A percentile compares a stretch with the other conserved stretches of the same genome.
phyloP scores from a whole-genome alignment of 64 coral and sea anemone genomes.

The Pachyseris speciosa region DNA sequence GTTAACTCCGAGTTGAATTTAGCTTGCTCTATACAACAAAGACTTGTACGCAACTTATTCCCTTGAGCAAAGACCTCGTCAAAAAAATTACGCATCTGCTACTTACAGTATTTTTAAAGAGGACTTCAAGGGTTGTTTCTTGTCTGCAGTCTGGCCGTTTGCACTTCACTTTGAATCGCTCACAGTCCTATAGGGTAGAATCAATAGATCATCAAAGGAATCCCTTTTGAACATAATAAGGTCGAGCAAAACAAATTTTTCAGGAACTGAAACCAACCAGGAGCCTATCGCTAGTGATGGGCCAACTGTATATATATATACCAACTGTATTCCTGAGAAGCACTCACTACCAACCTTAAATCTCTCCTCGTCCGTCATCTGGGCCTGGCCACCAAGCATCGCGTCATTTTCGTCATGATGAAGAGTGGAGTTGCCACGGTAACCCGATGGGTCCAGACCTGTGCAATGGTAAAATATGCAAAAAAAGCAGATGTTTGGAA shows the following conservation, averaged over 20 bases:
- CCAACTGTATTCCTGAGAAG: background rate
- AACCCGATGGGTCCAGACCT: conserved; percentile 96
- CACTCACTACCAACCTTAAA: conserved; percentile 76
- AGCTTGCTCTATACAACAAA: too few species aligned
- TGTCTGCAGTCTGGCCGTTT: conserved; percentile 56
- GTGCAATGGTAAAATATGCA: background rate
- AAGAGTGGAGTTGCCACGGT: conserved; percentile 64
- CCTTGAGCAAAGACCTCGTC: too few species aligned
- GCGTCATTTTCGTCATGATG: conserved; percentile 90
- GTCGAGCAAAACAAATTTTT: too few species aligned
- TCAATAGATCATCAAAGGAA: background rate
- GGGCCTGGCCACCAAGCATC: conserved; percentile 89
- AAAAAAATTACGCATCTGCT: background rate
- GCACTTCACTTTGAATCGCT: conserved; percentile 73
- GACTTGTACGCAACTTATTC: too few species aligned
- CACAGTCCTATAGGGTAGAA: conserved; percentile 68
- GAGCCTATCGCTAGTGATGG: too few species aligned
- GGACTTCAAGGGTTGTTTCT: conserved; percentile 68
- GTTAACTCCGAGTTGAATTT: too few species aligned
- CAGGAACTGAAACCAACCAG: too few species aligned
- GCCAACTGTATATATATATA: too few species aligned
- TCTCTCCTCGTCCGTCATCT: conserved; percentile 97
- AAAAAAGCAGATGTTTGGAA: background rate
- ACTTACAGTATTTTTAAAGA: conserved; percentile 61
- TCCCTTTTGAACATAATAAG: background rate